Conservation (phyloP, 2,113 vertebrate species). For the Anser brachyrhynchus region DNA sequence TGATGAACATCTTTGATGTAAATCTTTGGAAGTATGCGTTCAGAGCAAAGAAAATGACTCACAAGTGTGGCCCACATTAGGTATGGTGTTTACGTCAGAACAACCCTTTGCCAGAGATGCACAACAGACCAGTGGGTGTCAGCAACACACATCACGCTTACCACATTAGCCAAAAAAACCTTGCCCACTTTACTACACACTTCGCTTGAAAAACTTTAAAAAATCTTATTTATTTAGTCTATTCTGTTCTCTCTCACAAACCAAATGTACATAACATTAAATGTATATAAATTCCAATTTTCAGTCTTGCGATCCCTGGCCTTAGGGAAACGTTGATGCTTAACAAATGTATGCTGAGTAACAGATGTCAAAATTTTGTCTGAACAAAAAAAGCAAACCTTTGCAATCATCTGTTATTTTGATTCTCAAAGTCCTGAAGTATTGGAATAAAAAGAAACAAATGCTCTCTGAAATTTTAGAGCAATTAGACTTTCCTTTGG, state of each 20-base stretch:
- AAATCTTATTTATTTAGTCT: neutral
- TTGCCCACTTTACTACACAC: neutral
- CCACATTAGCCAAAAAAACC: neutral
- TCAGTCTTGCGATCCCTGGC: neutral
- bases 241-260: neutral
- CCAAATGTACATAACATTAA: neutral
- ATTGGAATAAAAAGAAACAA: constrained; percentile 65
- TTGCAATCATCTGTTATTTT: constrained; percentile 59
- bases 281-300: constrained; percentile 33
- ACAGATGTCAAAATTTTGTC: neutral
- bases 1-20: neutral
- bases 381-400: constrained; percentile 44
- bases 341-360: neutral
- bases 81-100: neutral
- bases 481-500: constrained; percentile 64
- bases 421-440: constrained; percentile 44
- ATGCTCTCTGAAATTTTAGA: constrained; percentile 52
- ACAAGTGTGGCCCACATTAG: neutral
- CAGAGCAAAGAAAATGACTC: neutral
- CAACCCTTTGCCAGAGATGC: neutral
- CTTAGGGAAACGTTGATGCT: neutral
- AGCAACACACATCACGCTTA: neutral
- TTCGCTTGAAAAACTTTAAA: neutral
- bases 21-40: neutral
- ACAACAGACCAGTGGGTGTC: fast-evolving